Percentiles rank a stretch among this genome's conserved stretches.
Evolutionary conservation across 2,113 vertebrate genomes (phyloP).

Genomic region (Globicephala melas): DNA sequence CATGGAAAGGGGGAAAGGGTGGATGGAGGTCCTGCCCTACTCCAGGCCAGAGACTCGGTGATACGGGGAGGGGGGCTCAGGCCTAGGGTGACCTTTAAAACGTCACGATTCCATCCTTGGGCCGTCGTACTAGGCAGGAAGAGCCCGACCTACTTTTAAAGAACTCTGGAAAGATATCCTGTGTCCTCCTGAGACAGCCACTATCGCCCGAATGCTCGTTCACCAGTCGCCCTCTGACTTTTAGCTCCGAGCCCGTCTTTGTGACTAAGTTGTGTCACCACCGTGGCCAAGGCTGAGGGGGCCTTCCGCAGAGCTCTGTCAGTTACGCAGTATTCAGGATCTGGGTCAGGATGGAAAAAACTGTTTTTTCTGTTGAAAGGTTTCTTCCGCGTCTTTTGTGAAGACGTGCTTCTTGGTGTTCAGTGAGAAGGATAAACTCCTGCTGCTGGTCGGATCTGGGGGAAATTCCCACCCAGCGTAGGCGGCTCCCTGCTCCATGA

Average conservation of each 20-base stretch:
- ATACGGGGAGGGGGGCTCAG: background rate
- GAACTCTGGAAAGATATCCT: background rate
- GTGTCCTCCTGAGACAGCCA: background rate
- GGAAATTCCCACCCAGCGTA: background rate
- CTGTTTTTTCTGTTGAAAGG: background rate
- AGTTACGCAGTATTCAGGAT: background rate
- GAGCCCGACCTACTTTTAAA: background rate
- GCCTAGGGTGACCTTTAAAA: background rate
- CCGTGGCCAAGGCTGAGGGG: background rate
- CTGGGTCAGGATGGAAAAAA: constrained; percentile 28
- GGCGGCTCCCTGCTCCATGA: too few species aligned
- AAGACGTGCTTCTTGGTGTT: background rate
- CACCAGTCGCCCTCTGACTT: background rate
- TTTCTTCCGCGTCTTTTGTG: background rate
- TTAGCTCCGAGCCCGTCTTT: accelerated
- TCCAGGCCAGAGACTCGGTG: background rate
- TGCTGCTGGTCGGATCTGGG: too few species aligned
- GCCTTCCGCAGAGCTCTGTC: background rate
- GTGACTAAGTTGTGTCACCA: background rate
- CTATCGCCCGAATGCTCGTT: accelerated
- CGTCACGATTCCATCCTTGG: accelerated
- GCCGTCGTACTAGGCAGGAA: accelerated
- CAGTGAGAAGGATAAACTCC: background rate
- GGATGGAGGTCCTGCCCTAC: too few species aligned
- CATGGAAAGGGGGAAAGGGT: accelerated